These are phyloP conservation scores for Myrmecophaga tridactyla DNA, from an alignment of 2,113 vertebrate genomes.

Conservation along the genomic window DNA sequence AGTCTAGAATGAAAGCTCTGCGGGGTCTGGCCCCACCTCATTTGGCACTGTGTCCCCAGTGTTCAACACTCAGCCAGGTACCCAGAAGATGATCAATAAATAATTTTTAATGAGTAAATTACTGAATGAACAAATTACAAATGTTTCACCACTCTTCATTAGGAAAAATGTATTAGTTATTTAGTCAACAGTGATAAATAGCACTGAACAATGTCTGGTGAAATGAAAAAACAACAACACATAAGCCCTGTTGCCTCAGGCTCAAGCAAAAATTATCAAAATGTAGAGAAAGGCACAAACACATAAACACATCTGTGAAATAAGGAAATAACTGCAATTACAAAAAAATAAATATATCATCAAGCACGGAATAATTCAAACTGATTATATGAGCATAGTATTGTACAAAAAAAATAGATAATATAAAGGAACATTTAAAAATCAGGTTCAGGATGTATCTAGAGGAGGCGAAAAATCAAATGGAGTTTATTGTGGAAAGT, in stretches of 20 bases:
- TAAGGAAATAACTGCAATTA: background rate
- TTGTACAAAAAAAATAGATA: background rate
- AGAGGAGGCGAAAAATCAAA: slow-evolving; percentile 22
- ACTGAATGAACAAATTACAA: background rate
- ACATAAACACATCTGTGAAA: background rate
- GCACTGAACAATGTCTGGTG: background rate
- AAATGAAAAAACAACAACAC: background rate
- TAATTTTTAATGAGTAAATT: background rate
- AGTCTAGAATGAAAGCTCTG: background rate
- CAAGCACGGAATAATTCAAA: background rate
- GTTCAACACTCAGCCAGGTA: background rate
- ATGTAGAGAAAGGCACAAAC: background rate
- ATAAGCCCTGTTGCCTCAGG: background rate
- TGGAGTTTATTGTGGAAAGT: background rate
- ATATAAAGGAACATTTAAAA: background rate
- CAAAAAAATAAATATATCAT: background rate
- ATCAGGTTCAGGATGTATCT: background rate
- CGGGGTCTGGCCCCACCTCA: background rate
- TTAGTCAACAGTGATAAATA: slow-evolving; percentile 45
- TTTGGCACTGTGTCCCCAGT: background rate
- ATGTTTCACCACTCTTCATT: background rate
- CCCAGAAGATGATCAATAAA: slow-evolving; percentile 2
- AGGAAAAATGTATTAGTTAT: slow-evolving; percentile 15
- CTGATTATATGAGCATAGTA: background rate
- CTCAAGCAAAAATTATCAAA: slow-evolving; percentile 1